Percentiles rank a stretch among this genome's conserved stretches.
Conservation (phyloP, 2,113 vertebrate genomes). For the Odocoileus virginianus region DNA sequence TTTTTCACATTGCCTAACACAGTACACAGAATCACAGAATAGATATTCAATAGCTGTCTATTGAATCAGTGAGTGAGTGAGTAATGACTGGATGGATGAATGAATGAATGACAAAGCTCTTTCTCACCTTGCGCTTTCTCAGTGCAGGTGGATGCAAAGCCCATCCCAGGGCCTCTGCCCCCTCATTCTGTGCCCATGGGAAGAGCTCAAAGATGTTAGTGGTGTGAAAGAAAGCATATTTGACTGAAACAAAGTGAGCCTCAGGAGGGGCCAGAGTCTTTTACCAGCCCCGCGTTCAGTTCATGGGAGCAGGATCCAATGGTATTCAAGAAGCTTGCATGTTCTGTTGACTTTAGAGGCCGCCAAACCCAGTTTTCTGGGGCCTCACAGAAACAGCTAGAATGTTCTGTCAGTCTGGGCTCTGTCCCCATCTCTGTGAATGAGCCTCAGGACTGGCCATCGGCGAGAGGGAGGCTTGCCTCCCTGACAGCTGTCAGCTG, state of each 20-base stretch:
- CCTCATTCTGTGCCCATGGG: not conserved
- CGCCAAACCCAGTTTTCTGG: slow-evolving; percentile 34
- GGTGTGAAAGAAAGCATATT: not conserved
- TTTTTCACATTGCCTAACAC: not conserved
- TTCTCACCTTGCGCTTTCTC: not conserved
- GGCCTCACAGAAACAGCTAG: not conserved
- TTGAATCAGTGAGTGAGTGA: not conserved
- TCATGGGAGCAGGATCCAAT: not conserved
- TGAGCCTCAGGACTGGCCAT: slow-evolving; percentile 49
- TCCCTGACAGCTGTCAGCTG: slow-evolving; percentile 62
- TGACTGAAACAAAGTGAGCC: not conserved
- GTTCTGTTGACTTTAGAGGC: not conserved
- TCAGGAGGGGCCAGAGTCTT: not conserved
- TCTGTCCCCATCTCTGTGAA: slow-evolving; percentile 35
- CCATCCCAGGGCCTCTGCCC: not conserved
- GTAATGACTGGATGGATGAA: not conserved
- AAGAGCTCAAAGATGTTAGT: not conserved
- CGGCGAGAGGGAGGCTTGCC: not conserved
- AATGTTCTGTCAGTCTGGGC: slow-evolving; percentile 46
- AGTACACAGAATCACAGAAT: not conserved
- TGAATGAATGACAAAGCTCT: not conserved
- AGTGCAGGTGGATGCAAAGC: not conserved
- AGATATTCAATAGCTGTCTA: not conserved
- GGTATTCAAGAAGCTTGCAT: not conserved
- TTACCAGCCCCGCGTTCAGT: not conserved